Evolutionary conservation across 2,888 invertebrate genomes (phyloP).

Genomic region (Agrypnus murinus): DNA sequence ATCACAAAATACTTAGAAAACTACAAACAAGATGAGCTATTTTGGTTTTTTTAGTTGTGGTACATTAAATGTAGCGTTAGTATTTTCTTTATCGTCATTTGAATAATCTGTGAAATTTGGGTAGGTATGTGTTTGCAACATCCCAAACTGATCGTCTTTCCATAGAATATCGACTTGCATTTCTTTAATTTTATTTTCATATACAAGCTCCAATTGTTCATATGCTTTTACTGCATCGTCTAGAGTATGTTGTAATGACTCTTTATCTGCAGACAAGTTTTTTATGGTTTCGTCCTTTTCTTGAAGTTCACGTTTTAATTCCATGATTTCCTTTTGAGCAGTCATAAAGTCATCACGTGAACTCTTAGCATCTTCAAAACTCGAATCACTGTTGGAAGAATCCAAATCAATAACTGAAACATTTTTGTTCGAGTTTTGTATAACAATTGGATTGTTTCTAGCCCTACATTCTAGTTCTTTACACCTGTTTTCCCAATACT

Average conservation of each 20-base stretch:
- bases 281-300: background rate
- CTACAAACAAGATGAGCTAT: no score
- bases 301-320: background rate
- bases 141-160: background rate
- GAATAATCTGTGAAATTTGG: no score
- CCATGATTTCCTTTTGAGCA: background rate
- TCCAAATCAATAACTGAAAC: slow-evolving; percentile 19
- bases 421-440: background rate
- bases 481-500: slow-evolving; percentile 14
- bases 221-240: slow-evolving; percentile 30
- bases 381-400: background rate
- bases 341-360: background rate
- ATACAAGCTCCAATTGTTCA: background rate
- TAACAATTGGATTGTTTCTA: background rate
- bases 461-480: background rate
- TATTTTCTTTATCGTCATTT: no score
- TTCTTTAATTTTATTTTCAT: background rate
- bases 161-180: background rate
- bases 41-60: no score
- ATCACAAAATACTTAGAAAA: no score
- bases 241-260: slow-evolving; percentile 7
- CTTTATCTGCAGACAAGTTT: background rate
- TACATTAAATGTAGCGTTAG: no score
- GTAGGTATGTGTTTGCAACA: no score
- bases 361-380: slow-evolving; percentile 2